phyloP scores from a whole-genome alignment of 2,113 vertebrate genomes.

The Thamnaconus septentrionalis region DNA sequence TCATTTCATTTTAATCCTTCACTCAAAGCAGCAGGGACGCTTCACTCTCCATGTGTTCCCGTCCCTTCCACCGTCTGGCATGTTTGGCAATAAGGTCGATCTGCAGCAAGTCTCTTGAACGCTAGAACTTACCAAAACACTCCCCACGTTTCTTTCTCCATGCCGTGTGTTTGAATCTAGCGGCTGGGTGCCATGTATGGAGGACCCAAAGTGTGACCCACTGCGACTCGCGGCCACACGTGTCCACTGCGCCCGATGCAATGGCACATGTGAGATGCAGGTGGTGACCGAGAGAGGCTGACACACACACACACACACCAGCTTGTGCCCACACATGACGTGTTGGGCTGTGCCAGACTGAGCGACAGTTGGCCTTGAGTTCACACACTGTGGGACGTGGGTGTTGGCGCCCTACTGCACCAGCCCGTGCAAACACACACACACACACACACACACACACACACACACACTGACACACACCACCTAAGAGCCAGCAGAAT shows the following conservation, averaged over 20 bases:
- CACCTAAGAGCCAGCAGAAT: constrained; percentile 49
- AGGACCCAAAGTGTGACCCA: too few relatives aligned
- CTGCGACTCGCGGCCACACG: too few relatives aligned
- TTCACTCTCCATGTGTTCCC: neutral
- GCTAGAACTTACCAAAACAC: neutral
- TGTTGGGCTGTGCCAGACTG: constrained; percentile 61
- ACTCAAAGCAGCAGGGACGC: constrained; percentile 3
- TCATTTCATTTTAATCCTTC: constrained; percentile 3
- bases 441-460: constrained; percentile 12
- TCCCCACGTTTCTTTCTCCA: constrained; percentile 9
- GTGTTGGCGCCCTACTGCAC: constrained; percentile 63
- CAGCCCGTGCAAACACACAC: constrained; percentile 39
- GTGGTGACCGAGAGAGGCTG: constrained; percentile 19
- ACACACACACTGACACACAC: constrained; percentile 14
- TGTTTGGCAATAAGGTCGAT: neutral
- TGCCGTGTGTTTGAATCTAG: neutral
- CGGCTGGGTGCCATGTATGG: too few relatives aligned
- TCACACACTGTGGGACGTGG: constrained; percentile 72
- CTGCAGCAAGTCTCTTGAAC: neutral
- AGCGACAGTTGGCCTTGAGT: constrained; percentile 75
- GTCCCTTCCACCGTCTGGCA: constrained; percentile 1
- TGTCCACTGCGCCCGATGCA: neutral
- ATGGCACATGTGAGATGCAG: constrained; percentile 31
- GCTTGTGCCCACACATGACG: constrained; percentile 54
- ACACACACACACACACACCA: constrained; percentile 1